phyloP scores from a whole-genome alignment of 2,797 vertebrate genomes.

The Gymnopithys bicolor region DNA sequence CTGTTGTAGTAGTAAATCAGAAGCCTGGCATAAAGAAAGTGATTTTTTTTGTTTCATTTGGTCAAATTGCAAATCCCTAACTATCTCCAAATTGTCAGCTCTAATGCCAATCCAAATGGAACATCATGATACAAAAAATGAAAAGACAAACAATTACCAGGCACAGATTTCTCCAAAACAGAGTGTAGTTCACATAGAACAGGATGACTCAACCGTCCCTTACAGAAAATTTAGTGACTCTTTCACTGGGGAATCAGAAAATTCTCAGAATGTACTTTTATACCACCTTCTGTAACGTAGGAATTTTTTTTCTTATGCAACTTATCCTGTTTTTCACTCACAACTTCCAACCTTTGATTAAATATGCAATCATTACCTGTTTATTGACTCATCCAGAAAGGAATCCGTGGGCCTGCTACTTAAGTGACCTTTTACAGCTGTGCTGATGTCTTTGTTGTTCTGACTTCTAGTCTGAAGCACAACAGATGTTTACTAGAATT shows the following conservation, averaged over 20 bases:
- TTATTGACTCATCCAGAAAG: slow-evolving; percentile 57
- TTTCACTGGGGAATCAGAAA: not conserved
- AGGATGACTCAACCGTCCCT: not conserved
- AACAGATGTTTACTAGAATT: slow-evolving; percentile 28
- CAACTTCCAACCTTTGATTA: slow-evolving; percentile 21
- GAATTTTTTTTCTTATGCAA: not conserved
- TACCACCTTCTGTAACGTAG: not conserved
- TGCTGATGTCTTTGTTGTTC: slow-evolving; percentile 9
- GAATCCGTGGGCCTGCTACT: slow-evolving; percentile 12
- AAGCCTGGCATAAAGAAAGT: not conserved
- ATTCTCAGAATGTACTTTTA: slow-evolving; percentile 24
- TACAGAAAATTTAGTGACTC: not conserved
- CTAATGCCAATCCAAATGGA: not conserved
- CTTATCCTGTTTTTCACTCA: slow-evolving; percentile 15
- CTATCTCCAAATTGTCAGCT: not conserved
- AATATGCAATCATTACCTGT: slow-evolving; percentile 34
- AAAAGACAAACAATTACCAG: slow-evolving; percentile 8
- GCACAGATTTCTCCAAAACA: slow-evolving; percentile 11
- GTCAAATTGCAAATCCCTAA: not conserved
- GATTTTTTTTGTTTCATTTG: not conserved
- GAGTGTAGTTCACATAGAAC: not conserved
- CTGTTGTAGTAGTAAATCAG: not conserved
- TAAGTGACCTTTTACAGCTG: slow-evolving; percentile 55
- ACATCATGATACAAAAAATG: not conserved
- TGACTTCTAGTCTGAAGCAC: slow-evolving; percentile 7